Base-by-base conservation (phyloP, 2,113 vertebrate species). In the Urocolius indicus region DNA sequence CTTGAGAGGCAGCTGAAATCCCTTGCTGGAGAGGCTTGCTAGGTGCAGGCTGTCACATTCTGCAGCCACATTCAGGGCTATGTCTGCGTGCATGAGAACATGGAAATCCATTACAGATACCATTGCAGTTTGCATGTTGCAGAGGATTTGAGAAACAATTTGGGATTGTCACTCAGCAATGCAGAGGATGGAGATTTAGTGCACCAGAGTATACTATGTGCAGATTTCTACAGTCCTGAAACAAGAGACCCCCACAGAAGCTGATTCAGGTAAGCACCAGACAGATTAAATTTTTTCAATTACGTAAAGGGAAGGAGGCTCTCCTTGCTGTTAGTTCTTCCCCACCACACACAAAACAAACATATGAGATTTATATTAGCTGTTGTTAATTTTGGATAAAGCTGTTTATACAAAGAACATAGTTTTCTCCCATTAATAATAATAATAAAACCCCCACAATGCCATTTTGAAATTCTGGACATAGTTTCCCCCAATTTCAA, bases 391-490 rank as follows among this genome's bases (percentile, higher is more conserved):
- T 87, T 67, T 94, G 95, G 94, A 97, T 96, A 96, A 94, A 94
- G 97, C 96, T 89, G 79, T 97, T 96, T 97, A 92, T 95, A 97
- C 68, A 96, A 97, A 97, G 77, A 95, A 94, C 81, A 95, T 87
- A 66, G 95, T 96, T 97, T 96, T 92, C 94, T 85, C 87, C 86
- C 89, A 94, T 96, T 96, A 94, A 95, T 96, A 90, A 96, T 96
- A 96, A 96, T 96, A 98, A 97, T 97, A 98, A 97, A 98, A 98
- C 97, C 82, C 93, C 97, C 97, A 97, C 94, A 97, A 98, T 98
- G 88, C 97, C 98, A 96, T 98, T 98, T 98, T 98, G 97, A 98
- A 98, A 99, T 98, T 98, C 98, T 97, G 94, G 97, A 98, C 97
- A 95, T 91, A 97, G 98, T 98, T 98, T 98, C 98, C 98, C 97